Evolutionary conservation across 2,797 vertebrate genomes (phyloP).

Genomic region (Sebastes diploproa): DNA sequence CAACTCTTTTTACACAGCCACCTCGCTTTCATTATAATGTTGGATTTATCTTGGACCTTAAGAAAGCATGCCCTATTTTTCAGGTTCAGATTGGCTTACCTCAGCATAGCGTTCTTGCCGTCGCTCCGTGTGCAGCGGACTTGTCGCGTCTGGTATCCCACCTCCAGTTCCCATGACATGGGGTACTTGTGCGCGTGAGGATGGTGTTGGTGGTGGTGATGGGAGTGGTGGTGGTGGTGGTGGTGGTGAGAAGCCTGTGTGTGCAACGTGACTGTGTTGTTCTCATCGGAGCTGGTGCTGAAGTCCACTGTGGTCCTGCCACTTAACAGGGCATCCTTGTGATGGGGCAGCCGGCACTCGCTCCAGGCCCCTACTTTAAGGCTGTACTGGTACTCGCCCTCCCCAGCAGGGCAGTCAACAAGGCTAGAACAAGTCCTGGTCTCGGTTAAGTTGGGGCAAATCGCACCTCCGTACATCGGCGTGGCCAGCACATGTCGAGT

Average conservation of each 20-base stretch:
- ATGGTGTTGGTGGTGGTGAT: slow-evolving; percentile 48
- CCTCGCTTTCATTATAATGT: slow-evolving; percentile 44
- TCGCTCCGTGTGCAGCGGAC: slow-evolving; percentile 90
- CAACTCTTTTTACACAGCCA: slow-evolving; percentile 19
- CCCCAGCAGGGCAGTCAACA: slow-evolving; percentile 82
- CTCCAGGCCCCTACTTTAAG: slow-evolving; percentile 93
- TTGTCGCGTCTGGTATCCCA: slow-evolving; percentile 91
- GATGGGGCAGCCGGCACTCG: slow-evolving; percentile 83
- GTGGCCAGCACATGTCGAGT: slow-evolving; percentile 87
- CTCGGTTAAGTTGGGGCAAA: slow-evolving; percentile 91
- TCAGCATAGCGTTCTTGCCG: slow-evolving; percentile 86
- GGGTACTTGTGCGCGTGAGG: slow-evolving; percentile 55
- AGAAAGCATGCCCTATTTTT: slow-evolving; percentile 35
- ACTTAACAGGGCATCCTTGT: slow-evolving; percentile 77
- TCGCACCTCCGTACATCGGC: slow-evolving; percentile 89
- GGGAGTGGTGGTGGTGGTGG: slow-evolving; percentile 38
- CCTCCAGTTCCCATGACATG: slow-evolving; percentile 82
- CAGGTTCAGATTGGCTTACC: slow-evolving; percentile 80
- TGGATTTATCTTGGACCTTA: slow-evolving; percentile 24
- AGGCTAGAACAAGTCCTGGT: slow-evolving; percentile 81
- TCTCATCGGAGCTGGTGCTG: slow-evolving; percentile 78
- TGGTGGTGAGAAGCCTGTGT: slow-evolving; percentile 54
- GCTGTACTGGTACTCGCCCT: slow-evolving; percentile 88
- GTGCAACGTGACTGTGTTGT: slow-evolving; percentile 71
- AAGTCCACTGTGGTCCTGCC: slow-evolving; percentile 85